Evolutionary conservation across 2,888 invertebrate species (phyloP), one percentile per base, ranked within the genome.

Genomic region (Tetheella fluctuosa): DNA sequence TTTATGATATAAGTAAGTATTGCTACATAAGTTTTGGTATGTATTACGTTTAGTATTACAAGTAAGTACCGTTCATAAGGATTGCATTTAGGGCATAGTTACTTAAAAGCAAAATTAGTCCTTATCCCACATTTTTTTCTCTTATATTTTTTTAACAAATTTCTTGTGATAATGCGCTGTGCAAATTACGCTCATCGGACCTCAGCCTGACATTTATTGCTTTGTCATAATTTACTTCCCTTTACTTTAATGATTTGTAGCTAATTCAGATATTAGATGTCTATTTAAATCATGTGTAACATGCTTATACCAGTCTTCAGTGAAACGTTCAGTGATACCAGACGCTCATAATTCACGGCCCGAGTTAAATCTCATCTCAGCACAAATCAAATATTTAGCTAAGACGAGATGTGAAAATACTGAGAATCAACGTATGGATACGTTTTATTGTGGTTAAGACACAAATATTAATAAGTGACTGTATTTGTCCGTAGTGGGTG

Each of bases 311-410:
- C n/a, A 34, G 13, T 30, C 23, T 42, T 3, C 55, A 17, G 17
- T 37, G 55, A 59, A 57, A 60, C 48, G n/a, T 68, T n/a, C n/a
- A n/a, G n/a, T n/a, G n/a, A 61, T 62, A 67, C 73, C 76, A 79
- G 79, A 79, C 81, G 80, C 68, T 84, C 79, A 84, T 86, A 86
- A 88, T 88, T 85, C 73, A 76, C 71, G 70, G 65, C 74, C 74
- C 75, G 77, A 79, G 86, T 83, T 82, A 85, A 85, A 88, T 84
- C 85, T 83, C 90, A 87, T 90, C 85, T 85, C 79, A 68, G 65
- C 63, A 76, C 82, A 89, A 86, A 89, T 88, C 89, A 90, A 90
- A 91, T 90, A 90, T 91, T 90, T 85, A 88, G 76, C 80, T 66
- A 77, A 80, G 81, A 72, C 71, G 76, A 59, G 63, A 52, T 56